These are phyloP conservation scores for Oryzias javanicus DNA, from an alignment of 2,113 vertebrate species.

Conservation along the genomic window DNA sequence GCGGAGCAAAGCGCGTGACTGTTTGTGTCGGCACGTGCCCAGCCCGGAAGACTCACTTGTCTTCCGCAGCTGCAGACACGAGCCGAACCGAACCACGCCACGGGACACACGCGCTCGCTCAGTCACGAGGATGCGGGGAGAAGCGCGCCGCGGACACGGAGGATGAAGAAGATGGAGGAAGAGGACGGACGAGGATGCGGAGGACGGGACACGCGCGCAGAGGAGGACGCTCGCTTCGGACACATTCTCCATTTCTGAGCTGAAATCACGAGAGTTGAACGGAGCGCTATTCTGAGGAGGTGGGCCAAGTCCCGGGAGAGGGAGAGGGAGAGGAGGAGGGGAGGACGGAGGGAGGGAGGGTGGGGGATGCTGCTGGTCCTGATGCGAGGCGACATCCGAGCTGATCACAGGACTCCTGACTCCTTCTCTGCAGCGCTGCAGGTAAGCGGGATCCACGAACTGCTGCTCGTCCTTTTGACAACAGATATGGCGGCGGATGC, in stretches of 20 bases:
- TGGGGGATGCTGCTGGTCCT: conserved; percentile 40
- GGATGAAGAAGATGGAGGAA: no score
- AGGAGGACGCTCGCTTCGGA: conserved; percentile 10
- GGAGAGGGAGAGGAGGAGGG: not conserved
- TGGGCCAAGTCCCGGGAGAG: conserved; percentile 65
- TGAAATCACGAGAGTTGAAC: conserved; percentile 41
- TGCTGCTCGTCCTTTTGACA: not conserved
- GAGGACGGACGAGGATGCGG: not conserved
- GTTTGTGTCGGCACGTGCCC: no score
- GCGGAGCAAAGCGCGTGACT: no score
- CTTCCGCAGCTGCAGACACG: no score
- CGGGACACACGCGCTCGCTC: no score
- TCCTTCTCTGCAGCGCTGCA: conserved; percentile 27
- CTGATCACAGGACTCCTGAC: conserved; percentile 28
- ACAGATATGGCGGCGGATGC: no score
- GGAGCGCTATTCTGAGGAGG: conserved; percentile 70
- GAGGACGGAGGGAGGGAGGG: conserved; percentile 15
- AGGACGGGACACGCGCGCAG: conserved; percentile 15
- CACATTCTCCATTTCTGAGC: not conserved
- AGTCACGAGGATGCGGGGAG: no score
- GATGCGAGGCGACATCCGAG: conserved; percentile 35
- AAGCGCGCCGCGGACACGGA: no score
- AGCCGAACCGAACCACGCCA: no score
- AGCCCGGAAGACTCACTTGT: no score
- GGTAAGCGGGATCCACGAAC: conserved; percentile 36